These are phyloP conservation scores for Tenthredo livida DNA, from an alignment of 2,888 invertebrate genomes.

Conservation along the genomic window DNA sequence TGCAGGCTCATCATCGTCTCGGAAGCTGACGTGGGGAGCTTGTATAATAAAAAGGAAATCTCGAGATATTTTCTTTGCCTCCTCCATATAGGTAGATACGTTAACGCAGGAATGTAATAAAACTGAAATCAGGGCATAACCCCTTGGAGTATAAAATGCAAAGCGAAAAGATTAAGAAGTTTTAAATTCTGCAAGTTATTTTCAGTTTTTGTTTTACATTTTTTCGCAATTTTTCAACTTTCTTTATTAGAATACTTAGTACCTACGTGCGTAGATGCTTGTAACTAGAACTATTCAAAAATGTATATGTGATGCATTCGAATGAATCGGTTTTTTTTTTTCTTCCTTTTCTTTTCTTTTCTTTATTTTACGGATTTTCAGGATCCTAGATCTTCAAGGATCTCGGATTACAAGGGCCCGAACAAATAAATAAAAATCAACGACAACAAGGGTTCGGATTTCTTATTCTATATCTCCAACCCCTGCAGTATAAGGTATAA, in stretches of 20 bases:
- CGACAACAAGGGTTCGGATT: not conserved
- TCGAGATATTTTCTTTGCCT: not conserved
- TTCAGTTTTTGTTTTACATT: no score
- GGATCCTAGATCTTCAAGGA: not conserved
- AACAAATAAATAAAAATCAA: not conserved
- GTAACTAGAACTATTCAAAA: no score
- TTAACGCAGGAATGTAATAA: not conserved
- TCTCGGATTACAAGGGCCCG: not conserved
- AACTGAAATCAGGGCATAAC: not conserved
- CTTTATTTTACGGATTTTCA: not conserved
- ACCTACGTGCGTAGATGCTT: no score
- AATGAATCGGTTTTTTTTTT: not conserved
- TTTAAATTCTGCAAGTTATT: not conserved
- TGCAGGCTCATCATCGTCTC: slow-evolving; percentile 5
- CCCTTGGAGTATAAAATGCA: no score
- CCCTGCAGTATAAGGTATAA: not conserved
- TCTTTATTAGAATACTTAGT: no score
- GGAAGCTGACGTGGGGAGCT: not conserved
- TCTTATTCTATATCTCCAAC: not conserved
- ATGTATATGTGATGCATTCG: no score
- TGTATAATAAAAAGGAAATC: not conserved
- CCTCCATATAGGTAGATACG: not conserved
- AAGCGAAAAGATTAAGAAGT: not conserved
- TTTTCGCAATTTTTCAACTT: no score
- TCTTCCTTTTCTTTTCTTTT: not conserved